Conservation (phyloP, 2,113 vertebrate genomes). For the Crotalus viridis region DNA sequence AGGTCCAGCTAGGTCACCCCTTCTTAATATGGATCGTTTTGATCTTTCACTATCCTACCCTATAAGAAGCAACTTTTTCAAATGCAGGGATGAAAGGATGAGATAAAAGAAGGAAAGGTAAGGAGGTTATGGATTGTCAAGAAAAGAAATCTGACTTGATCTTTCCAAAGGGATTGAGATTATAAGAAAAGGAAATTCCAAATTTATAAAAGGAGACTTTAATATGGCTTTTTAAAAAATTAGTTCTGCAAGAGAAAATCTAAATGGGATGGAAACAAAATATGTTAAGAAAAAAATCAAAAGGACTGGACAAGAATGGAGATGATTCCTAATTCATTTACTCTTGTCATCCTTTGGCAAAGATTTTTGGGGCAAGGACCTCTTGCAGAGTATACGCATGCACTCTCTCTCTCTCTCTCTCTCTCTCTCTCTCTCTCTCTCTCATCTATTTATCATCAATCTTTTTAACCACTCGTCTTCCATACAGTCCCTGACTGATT, state of each 20-base stretch:
- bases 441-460: neutral
- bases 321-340: constrained; percentile 57
- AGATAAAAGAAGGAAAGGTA: constrained; percentile 14
- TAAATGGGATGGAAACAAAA: constrained; percentile 45
- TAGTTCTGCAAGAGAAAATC: constrained; percentile 51
- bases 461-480: neutral
- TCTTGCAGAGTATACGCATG: constrained; percentile 39
- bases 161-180: constrained; percentile 59
- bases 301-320: constrained; percentile 41
- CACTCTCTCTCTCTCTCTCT: no score
- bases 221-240: constrained; percentile 48
- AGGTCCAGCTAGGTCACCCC: neutral
- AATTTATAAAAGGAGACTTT: constrained; percentile 32
- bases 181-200: constrained; percentile 21
- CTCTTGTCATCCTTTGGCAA: constrained; percentile 64
- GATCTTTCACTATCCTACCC: neutral
- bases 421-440: no score
- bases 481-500: constrained; percentile 28
- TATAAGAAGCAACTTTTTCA: constrained; percentile 34
- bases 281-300: constrained; percentile 45
- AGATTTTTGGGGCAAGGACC: constrained; percentile 35
- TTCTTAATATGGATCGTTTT: fast-evolving
- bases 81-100: constrained; percentile 12
- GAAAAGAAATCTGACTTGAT: constrained; percentile 16
- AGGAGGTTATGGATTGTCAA: neutral